Evolutionary conservation across 2,113 vertebrate genomes (phyloP).

Genomic region (Macquaria australasica): DNA sequence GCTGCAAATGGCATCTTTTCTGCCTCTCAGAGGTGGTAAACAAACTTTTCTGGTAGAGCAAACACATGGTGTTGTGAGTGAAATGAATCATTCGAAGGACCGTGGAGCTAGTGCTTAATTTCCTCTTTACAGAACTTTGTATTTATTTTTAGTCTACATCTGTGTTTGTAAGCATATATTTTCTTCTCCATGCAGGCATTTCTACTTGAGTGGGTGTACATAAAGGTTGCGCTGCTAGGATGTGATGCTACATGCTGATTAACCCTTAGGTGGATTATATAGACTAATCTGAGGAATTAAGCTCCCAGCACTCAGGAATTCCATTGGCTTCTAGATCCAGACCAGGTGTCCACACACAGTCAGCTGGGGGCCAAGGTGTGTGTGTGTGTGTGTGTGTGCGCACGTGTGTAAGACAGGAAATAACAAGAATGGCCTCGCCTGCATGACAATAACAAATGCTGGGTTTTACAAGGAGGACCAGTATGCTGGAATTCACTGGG

Average conservation of each 20-base stretch:
- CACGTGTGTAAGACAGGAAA: constrained; percentile 30
- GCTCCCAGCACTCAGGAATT: constrained; percentile 61
- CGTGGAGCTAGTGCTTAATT: not conserved
- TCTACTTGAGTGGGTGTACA: constrained; percentile 28
- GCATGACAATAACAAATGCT: constrained; percentile 65
- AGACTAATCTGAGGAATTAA: constrained; percentile 75
- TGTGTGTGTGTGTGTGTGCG: constrained; percentile 39
- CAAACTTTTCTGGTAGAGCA: constrained; percentile 35
- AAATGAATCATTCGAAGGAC: constrained; percentile 16
- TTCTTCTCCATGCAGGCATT: constrained; percentile 1
- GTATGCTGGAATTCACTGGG: constrained; percentile 65
- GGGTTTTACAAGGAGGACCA: constrained; percentile 47
- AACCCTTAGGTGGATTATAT: constrained; percentile 66
- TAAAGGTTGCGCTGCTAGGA: constrained; percentile 24
- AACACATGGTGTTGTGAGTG: constrained; percentile 7
- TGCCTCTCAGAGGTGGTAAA: constrained; percentile 33
- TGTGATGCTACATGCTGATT: constrained; percentile 63
- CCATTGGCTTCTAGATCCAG: constrained; percentile 52
- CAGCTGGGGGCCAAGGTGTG: constrained; percentile 48
- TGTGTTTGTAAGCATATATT: not conserved
- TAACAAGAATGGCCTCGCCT: constrained; percentile 43
- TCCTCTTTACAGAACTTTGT: not conserved
- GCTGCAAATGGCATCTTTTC: constrained; percentile 71
- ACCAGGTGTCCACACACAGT: constrained; percentile 76
- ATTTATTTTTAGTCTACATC: constrained; percentile 5